These are phyloP conservation scores for Tetragnatha montana DNA, from an alignment of 2,888 invertebrate genomes.

Conservation along the genomic window DNA sequence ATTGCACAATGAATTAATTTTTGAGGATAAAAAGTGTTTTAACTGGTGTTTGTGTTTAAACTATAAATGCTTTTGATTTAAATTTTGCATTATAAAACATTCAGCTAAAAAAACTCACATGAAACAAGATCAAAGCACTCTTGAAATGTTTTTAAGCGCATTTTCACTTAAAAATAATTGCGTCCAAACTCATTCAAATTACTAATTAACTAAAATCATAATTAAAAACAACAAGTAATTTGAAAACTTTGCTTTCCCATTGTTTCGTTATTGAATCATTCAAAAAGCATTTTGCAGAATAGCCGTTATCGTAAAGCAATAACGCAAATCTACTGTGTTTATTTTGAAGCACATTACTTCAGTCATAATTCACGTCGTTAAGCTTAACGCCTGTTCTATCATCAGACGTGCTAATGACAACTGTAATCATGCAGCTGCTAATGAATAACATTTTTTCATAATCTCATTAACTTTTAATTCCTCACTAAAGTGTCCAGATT, in stretches of 20 bases:
- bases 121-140: not conserved
- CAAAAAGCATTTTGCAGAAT: constrained; percentile 2
- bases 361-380: constrained; percentile 43
- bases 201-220: constrained; percentile 42
- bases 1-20: too few species aligned
- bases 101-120: too few species aligned
- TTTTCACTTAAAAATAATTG: constrained; percentile 38
- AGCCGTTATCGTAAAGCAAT: constrained; percentile 41
- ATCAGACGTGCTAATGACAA: constrained; percentile 39
- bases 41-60: too few species aligned
- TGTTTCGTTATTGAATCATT: not conserved
- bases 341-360: constrained; percentile 31
- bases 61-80: too few species aligned
- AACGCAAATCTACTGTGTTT: constrained; percentile 4
- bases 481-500: constrained; percentile 33
- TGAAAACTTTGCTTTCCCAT: constrained; percentile 17
- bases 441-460: constrained; percentile 49
- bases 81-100: too few species aligned
- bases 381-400: constrained; percentile 31
- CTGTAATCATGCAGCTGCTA: constrained; percentile 46
- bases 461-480: constrained; percentile 53
- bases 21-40: too few species aligned
- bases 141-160: not conserved
- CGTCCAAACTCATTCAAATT: constrained; percentile 13
- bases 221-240: constrained; percentile 28